Conservation (phyloP, 1,140 invertebrate genomes). For the Zaprionus ornatus region DNA sequence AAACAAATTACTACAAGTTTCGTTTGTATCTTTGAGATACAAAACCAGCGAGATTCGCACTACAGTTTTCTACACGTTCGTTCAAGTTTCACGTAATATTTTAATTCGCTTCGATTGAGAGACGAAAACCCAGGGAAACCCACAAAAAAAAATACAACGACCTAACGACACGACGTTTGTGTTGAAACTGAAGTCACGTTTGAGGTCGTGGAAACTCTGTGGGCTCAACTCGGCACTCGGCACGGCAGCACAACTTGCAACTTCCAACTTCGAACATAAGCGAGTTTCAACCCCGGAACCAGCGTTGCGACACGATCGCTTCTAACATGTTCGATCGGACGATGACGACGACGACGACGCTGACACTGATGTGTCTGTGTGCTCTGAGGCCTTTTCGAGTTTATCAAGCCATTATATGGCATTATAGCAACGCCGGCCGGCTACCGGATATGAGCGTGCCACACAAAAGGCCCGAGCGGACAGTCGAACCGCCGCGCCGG, state of each 20-base stretch:
- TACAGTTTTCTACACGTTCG: slow-evolving; percentile 11
- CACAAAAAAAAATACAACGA: slow-evolving; percentile 58
- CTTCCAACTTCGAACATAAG: slow-evolving; percentile 1
- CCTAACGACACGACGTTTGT: slow-evolving; percentile 58
- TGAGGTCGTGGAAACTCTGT: slow-evolving; percentile 18
- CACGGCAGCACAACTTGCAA: slow-evolving; percentile 1
- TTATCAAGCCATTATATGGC: slow-evolving; percentile 66
- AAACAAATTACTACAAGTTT: slow-evolving; percentile 4
- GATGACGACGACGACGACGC: neutral
- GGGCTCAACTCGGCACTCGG: neutral
- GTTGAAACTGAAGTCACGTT: slow-evolving; percentile 54
- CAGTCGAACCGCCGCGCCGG: slow-evolving; percentile 15
- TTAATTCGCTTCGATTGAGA: slow-evolving; percentile 15
- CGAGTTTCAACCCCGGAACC: slow-evolving; percentile 36
- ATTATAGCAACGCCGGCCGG: slow-evolving; percentile 46
- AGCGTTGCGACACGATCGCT: slow-evolving; percentile 22
- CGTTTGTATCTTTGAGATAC: slow-evolving; percentile 40
- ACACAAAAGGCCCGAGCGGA: slow-evolving; percentile 62
- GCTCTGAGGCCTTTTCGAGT: slow-evolving; percentile 8
- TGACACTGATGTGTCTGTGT: neutral
- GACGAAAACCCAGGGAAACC: slow-evolving; percentile 26
- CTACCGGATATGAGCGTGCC: slow-evolving; percentile 73
- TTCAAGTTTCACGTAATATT: slow-evolving; percentile 27
- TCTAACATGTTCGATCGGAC: slow-evolving; percentile 39
- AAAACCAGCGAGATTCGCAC: neutral